phyloP scores from a whole-genome alignment of 2,888 invertebrate species.

The Linnaemya tessellans region DNA sequence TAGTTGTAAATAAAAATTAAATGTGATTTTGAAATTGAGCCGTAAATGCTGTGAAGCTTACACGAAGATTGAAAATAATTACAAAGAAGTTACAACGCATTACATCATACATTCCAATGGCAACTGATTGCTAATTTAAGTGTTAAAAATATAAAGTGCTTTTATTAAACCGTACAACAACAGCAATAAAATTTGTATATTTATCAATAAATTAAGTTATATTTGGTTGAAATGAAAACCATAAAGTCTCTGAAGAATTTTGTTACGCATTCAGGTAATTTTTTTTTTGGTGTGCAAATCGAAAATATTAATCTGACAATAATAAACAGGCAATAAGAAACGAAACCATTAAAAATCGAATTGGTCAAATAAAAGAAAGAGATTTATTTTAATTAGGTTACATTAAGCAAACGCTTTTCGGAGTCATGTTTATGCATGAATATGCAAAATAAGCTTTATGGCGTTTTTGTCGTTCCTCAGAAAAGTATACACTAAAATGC shows the following conservation, averaged over 20 bases:
- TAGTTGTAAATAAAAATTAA: too few relatives aligned
- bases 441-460: slow-evolving; percentile 57
- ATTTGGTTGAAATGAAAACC: slow-evolving; percentile 22
- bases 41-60: too few relatives aligned
- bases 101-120: neutral
- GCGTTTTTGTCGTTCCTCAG: neutral
- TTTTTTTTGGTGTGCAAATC: slow-evolving; percentile 8
- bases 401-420: slow-evolving; percentile 13
- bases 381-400: slow-evolving; percentile 52
- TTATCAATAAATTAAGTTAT: slow-evolving; percentile 31
- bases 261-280: neutral
- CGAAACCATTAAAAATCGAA: slow-evolving; percentile 44
- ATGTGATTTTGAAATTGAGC: too few relatives aligned
- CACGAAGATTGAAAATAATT: too few relatives aligned
- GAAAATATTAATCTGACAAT: slow-evolving; percentile 16
- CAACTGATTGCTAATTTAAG: neutral
- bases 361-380: slow-evolving; percentile 24
- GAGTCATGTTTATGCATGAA: slow-evolving; percentile 63
- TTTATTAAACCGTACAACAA: neutral
- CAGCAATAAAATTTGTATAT: neutral
- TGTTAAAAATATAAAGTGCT: neutral
- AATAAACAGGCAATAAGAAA: slow-evolving; percentile 16
- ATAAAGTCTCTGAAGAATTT: slow-evolving; percentile 12
- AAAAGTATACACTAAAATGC: slow-evolving; percentile 13
- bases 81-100: too few relatives aligned